phyloP scores from a whole-genome alignment of 2,113 vertebrate species.

The Chionomys nivalis region DNA sequence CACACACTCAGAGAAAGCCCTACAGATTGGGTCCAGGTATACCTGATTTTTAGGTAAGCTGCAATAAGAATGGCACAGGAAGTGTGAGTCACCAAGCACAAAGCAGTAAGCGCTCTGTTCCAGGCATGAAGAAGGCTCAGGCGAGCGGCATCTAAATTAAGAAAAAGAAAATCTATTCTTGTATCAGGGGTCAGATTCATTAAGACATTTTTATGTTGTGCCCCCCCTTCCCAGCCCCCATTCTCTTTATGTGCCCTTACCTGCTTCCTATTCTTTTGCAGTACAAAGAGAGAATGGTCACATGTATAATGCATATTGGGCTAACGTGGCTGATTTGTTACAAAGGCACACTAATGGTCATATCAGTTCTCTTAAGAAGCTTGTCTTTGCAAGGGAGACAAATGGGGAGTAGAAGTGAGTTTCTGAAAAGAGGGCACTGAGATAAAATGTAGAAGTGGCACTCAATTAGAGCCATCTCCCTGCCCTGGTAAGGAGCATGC shows the following conservation, averaged over 20 bases:
- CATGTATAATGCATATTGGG: not conserved
- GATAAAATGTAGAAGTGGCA: not conserved
- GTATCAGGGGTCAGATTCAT: not conserved
- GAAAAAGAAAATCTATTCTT: not conserved
- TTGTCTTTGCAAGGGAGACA: not conserved
- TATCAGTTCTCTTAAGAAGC: not conserved
- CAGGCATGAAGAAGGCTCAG: not conserved
- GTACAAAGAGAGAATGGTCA: not conserved
- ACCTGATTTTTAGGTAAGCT: not conserved
- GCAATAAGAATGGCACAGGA: not conserved
- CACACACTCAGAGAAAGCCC: not conserved
- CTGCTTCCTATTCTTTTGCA: not conserved
- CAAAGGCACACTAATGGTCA: not conserved
- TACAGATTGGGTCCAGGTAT: not conserved
- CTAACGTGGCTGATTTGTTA: not conserved
- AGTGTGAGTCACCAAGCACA: not conserved
- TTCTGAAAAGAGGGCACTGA: not conserved
- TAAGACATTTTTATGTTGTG: not conserved
- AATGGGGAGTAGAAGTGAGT: not conserved
- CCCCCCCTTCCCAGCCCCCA: not conserved
- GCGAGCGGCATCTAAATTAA: not conserved
- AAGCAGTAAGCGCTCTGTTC: not conserved
- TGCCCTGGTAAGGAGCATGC: not conserved
- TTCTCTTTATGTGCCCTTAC: not conserved
- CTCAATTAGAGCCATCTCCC: not conserved